These are phyloP conservation scores for Macrotus californicus DNA, from an alignment of 2,113 vertebrate genomes.

Conservation along the genomic window DNA sequence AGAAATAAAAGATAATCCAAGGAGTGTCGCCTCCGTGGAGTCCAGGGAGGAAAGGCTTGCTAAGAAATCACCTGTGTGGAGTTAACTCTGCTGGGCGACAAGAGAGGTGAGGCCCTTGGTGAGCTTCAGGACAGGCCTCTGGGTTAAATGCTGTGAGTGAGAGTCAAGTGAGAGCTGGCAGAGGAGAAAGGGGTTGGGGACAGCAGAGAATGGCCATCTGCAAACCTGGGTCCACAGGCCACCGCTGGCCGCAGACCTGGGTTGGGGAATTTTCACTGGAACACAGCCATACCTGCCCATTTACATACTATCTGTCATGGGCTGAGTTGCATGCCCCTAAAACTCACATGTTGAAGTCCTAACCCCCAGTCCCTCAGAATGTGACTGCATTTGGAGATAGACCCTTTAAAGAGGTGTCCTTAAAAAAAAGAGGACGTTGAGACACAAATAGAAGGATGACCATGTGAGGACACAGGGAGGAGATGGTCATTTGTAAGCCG, in stretches of 20 bases:
- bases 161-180: not conserved
- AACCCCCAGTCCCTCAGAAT: not conserved
- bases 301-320: not conserved
- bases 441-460: not conserved
- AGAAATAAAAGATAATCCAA: not conserved
- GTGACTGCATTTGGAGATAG: not conserved
- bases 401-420: not conserved
- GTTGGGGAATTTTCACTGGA: not conserved
- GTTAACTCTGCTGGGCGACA: rapidly evolving
- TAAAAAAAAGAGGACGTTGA: not conserved
- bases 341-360: not conserved
- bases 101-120: not conserved
- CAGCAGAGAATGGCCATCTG: no score
- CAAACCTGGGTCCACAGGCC: no score
- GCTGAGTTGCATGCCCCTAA: not conserved
- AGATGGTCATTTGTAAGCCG: rapidly evolving
- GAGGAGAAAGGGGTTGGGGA: not conserved
- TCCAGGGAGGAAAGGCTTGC: not conserved
- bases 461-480: not conserved
- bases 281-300: not conserved
- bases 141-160: not conserved
- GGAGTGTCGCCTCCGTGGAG: rapidly evolving
- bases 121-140: not conserved
- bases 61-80: not conserved
- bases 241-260: rapidly evolving